Conservation (phyloP, 2,113 vertebrate species). For the Ia io region DNA sequence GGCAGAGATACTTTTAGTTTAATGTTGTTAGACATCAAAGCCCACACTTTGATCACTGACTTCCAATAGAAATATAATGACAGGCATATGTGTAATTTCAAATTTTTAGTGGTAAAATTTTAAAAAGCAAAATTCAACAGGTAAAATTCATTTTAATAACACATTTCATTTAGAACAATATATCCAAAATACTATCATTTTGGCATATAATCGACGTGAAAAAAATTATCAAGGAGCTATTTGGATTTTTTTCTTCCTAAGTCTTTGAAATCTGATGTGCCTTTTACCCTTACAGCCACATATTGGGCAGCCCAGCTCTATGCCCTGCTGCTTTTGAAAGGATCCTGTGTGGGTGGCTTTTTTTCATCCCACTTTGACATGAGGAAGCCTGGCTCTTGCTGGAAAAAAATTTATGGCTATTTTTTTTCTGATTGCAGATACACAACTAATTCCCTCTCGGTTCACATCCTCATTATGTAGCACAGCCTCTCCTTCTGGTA, state of each 20-base stretch:
- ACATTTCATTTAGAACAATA: not conserved
- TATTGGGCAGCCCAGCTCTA: not conserved
- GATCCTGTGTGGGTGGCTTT: not conserved
- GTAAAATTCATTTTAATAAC: not conserved
- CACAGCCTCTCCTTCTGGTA: conserved; percentile 10
- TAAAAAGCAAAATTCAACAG: not conserved
- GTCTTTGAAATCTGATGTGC: not conserved
- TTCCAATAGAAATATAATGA: not conserved
- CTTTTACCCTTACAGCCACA: not conserved
- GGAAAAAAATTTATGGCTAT: conserved; percentile 37
- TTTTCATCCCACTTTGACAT: conserved; percentile 20
- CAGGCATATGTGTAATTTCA: not conserved
- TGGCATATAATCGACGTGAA: not conserved
- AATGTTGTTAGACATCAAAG: not conserved
- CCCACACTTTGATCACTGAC: not conserved
- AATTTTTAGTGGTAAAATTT: not conserved
- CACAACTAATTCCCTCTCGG: not conserved
- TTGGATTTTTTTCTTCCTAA: not conserved
- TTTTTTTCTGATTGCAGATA: conserved; percentile 25
- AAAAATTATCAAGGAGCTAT: not conserved
- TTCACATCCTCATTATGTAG: conserved; percentile 9
- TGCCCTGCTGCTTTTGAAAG: not conserved
- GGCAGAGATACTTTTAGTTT: not conserved
- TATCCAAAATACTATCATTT: not conserved
- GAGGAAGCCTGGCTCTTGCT: conserved; percentile 34